These are phyloP conservation scores for Saimiri boliviensis DNA, from an alignment of 2,113 vertebrate species.

Conservation along the genomic window DNA sequence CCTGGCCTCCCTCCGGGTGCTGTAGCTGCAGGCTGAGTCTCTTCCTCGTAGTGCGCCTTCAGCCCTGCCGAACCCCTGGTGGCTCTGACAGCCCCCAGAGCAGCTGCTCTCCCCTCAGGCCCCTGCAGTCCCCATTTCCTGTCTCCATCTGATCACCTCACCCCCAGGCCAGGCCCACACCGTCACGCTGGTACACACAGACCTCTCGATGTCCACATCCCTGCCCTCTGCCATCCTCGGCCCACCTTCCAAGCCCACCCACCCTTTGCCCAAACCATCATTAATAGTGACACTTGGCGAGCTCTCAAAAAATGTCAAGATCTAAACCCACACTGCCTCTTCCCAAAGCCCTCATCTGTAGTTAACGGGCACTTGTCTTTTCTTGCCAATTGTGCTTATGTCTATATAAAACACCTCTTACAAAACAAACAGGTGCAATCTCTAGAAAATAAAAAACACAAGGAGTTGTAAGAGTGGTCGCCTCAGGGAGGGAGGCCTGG, in stretches of 20 bases:
- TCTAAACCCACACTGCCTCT: neutral
- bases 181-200: no score
- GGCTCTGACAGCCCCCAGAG: accelerated
- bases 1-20: neutral
- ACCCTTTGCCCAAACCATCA: neutral
- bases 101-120: neutral
- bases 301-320: neutral
- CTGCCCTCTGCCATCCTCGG: no score
- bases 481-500: neutral
- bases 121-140: neutral
- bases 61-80: accelerated
- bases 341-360: neutral
- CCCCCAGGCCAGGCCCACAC: neutral
- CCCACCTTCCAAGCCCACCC: no score
- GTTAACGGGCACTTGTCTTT: neutral
- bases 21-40: accelerated
- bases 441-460: neutral
- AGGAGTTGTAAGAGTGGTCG: neutral
- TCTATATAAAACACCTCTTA: neutral
- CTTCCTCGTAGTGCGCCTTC: neutral
- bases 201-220: neutral
- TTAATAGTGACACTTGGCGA: neutral
- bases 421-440: neutral
- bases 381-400: neutral
- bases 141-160: neutral